Evolutionary conservation across 2,888 invertebrate genomes (phyloP), one percentile per base, ranked within the genome.

Genomic region (Leucoptera coffeella): DNA sequence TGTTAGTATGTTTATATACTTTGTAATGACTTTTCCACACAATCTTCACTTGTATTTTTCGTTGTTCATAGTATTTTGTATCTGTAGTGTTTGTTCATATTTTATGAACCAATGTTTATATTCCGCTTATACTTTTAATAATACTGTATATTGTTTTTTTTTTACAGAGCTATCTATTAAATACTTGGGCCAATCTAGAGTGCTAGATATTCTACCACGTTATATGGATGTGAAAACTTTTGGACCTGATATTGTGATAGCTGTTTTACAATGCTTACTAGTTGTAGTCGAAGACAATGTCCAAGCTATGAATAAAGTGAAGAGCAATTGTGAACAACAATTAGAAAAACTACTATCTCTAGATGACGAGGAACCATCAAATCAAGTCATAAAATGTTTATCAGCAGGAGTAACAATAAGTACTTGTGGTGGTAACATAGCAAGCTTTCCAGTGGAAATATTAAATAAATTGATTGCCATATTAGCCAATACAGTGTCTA

Each of bases 231-330:
- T 73, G 9, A 44, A 64, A 12, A 51, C 60, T 4, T 82, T 77
- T 45, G 78, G 77, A 2, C 45, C 54, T 26, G 74, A 77, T 20
- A 69, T 78, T 29, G 59, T 73, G 2, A 69, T 64, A 35, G 67
- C 75, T 12, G 67, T 74, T 31, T 73, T 79, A 21, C 82, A 85
- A 40, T 84, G 82, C 41, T 50, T 85, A 5, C 69, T 82, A 39
- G 81, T 83, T 4, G 73, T 84, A 21, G 74, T 81, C 1, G 86
- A 86, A 53, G 81, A 84, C 35, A 85, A 85, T 50, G 54, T 71
- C 1, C 45, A 52, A 30, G 76, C 77, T 1, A 65, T 75, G 45
- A 50, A 54, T 15, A 64, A 74, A 36, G 54, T 81, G n/a, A 67
- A 71, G 36, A 42, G 54, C 12, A 61, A 56, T 25, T 65, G 73